phyloP scores from a whole-genome alignment of 2,113 vertebrate genomes.

The Ameiurus melas region DNA sequence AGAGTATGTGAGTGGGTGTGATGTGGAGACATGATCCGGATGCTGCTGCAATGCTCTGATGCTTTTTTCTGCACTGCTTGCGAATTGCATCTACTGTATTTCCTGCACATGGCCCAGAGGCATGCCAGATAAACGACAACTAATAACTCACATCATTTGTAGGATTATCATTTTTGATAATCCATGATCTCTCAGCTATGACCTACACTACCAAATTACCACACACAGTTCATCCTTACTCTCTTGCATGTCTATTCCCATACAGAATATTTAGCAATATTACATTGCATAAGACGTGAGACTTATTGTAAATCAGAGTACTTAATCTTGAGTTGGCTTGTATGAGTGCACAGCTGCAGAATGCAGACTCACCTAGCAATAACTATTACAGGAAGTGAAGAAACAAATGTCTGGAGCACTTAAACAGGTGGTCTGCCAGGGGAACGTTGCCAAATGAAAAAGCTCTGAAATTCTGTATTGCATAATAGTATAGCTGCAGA shows the following conservation, averaged over 20 bases:
- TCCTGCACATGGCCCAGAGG: background rate
- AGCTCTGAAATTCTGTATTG: background rate
- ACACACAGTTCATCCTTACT: background rate
- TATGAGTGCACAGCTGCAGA: slow-evolving; percentile 39
- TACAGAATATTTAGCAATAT: background rate
- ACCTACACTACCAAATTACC: background rate
- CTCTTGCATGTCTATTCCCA: background rate
- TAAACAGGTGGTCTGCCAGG: slow-evolving; percentile 10
- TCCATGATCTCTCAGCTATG: background rate
- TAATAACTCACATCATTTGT: slow-evolving; percentile 16
- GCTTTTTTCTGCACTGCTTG: slow-evolving; percentile 2
- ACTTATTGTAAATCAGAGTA: background rate
- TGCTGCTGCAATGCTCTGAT: background rate
- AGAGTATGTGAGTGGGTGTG: background rate
- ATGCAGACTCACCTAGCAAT: slow-evolving; percentile 19
- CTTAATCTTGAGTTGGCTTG: background rate
- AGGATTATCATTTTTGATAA: background rate
- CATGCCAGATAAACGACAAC: background rate
- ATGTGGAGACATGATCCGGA: background rate
- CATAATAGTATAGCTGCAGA: background rate
- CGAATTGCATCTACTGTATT: slow-evolving; percentile 5
- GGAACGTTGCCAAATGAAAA: slow-evolving; percentile 8
- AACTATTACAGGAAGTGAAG: slow-evolving; percentile 44
- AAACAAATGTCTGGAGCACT: slow-evolving; percentile 6
- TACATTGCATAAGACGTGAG: background rate